Evolutionary conservation across 2,797 vertebrate species (phyloP), one percentile per base, ranked within the genome.

Genomic region (Gambusia yucatana): DNA sequence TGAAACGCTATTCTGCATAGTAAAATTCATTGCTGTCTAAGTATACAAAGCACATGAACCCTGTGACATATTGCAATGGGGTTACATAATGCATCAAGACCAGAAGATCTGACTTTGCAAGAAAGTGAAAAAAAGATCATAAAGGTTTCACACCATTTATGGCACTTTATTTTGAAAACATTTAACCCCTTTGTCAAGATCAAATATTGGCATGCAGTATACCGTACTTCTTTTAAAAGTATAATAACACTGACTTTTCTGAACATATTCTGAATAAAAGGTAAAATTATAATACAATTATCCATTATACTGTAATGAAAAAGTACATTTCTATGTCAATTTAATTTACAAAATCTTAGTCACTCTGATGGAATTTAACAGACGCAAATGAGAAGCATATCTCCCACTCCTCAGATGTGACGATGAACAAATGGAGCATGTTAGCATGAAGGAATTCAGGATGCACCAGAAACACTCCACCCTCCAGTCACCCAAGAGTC

Each of bases 401-500:
- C 82, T 65, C 61, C 10, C 10, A 22, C 61, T 69, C 61, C 8
- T 39, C 71, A 82, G 63, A 71, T 33, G 28, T 63, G 7, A 72
- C 2, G 20, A 74, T 75, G 61, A 33, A 67, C 36, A 41, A 67
- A 41, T 28, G 80, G 83, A 69, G 36, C 50, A 61, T 69, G 76
- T 48, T 36, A 72, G 69, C 77, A 52, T 79, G 69, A 84, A 84
- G 80, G 85, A 87, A 88, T 87, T 81, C 76, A 76, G 65, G 55
- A 79, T 80, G 73, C 78, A 52, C 77, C 73, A 80, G 77, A 83
- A 65, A 78, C 6, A 79, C 85, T 82, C 82, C 86, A 82, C 89
- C 90, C 82, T 78, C 55, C 76, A 81, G 77, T 81, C 48, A 52
- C 52, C 77, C 73, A 81, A 36, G 65, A 57, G 55, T 82, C 83